These are phyloP conservation scores for Protonibea diacanthus DNA, from an alignment of 2,797 vertebrate species.

Conservation along the genomic window DNA sequence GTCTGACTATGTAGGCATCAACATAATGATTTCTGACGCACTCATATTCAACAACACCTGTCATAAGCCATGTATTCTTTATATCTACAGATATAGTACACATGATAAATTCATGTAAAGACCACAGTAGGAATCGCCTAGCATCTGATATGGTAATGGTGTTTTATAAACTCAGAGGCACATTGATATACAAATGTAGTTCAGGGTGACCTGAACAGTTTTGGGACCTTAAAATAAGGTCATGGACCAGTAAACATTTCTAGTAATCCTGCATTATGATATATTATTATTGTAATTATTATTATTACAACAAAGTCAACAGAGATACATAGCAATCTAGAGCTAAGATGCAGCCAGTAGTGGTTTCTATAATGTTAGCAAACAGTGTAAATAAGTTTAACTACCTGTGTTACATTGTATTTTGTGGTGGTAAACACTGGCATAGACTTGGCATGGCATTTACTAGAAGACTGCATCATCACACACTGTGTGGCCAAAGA, in stretches of 20 bases:
- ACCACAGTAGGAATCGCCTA: neutral
- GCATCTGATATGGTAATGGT: neutral
- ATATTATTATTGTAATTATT: neutral
- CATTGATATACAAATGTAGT: neutral
- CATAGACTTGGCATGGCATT: slow-evolving; percentile 15
- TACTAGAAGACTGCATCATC: slow-evolving; percentile 26
- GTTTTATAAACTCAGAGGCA: neutral
- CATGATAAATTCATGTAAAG: slow-evolving; percentile 1
- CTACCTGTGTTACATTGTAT: too few relatives aligned
- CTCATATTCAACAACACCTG: slow-evolving; percentile 29
- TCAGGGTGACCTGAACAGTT: neutral
- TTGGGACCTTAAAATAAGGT: neutral
- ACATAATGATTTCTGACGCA: slow-evolving; percentile 32
- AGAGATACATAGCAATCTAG: neutral
- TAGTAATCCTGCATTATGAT: neutral
- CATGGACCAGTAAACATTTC: neutral
- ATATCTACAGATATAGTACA: neutral
- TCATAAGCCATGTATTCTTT: neutral
- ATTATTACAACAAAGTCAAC: neutral
- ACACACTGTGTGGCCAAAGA: slow-evolving; percentile 38
- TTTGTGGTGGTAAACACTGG: neutral
- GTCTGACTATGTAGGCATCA: slow-evolving; percentile 13
- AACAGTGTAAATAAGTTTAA: neutral
- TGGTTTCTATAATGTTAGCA: neutral
- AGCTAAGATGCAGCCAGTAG: neutral